Base-by-base conservation (phyloP, 53 echinoderm and acorn worm genomes). In the Temnopleurus reevesii region DNA sequence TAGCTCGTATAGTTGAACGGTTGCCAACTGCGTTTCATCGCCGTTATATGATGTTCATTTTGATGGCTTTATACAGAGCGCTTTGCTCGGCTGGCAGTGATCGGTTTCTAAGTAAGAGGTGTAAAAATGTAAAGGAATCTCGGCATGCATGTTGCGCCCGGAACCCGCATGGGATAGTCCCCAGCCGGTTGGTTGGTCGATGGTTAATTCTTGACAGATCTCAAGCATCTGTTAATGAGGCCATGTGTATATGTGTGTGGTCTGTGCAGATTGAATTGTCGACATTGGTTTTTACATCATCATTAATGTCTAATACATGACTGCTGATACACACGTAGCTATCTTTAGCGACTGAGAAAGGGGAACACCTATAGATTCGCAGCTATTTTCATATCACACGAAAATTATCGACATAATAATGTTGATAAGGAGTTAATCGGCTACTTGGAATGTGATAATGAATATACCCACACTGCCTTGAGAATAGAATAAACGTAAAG, bases 41-140 rank as follows among this genome's bases (percentile, higher is more conserved):
- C 43, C 7, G 71, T 18, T 71, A 23, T 41, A 71, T 71, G 71
- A 71, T 71, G 71, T 71, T 63, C 63, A 63, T 63, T 63, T 71
- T 71, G 71, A 71, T 71, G 71, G 38, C 71, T 71, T 43, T 71
- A 71, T 71, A 41, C 36, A 71, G 71, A 71, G 71, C 41, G 41
- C 71, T 19, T 71, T 71, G 43, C 71, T 71, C 71, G 8, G 23
- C 71, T 71, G 71, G n/a, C 41, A n/a, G 19, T 5, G 19, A 71
- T 71, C 71, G 36, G 5, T 71, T 71, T 71, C 71, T 71, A 41
- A 12, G 71, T n/a, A 71, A 71, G 5, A 38, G 41, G 71, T 23
- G 71, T 71, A n/a, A 71, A 41, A 71, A 71, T 71, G 71, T 71
- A 38, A 41, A 71, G 10, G 71, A 26, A 6, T 21, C 56, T 56